phyloP scores from a whole-genome alignment of 2,888 invertebrate genomes.

The Yponomeuta plumbellus region DNA sequence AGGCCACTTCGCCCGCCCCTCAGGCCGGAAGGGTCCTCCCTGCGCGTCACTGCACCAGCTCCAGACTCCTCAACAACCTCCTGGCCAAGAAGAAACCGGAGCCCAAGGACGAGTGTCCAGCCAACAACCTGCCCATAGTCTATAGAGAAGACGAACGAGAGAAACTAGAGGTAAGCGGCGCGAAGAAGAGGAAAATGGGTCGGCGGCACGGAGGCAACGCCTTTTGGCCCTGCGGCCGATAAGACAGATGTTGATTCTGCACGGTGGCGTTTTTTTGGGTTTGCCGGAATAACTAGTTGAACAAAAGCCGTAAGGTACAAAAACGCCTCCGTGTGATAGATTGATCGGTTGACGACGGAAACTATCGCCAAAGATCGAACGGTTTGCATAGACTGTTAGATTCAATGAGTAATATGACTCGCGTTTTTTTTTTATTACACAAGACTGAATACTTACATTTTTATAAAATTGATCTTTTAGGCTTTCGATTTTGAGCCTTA shows the following conservation, averaged over 20 bases:
- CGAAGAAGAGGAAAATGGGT: slow-evolving; percentile 64
- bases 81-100: slow-evolving; percentile 41
- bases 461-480: slow-evolving; percentile 50
- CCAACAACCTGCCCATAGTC: slow-evolving; percentile 36
- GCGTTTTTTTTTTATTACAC: slow-evolving; percentile 42
- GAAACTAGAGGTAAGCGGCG: slow-evolving; percentile 48
- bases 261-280: not conserved
- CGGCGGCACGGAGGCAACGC: slow-evolving; percentile 58
- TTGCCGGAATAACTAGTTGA: not conserved
- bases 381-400: slow-evolving; percentile 35
- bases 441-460: slow-evolving; percentile 70
- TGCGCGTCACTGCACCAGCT: slow-evolving; percentile 50
- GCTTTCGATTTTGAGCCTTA: slow-evolving; percentile 30
- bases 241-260: slow-evolving; percentile 57
- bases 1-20: slow-evolving; percentile 18
- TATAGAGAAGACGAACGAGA: slow-evolving; percentile 33
- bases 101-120: slow-evolving; percentile 34
- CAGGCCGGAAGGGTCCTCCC: slow-evolving; percentile 32
- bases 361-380: slow-evolving; percentile 57
- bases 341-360: slow-evolving; percentile 23
- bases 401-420: slow-evolving; percentile 30
- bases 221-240: slow-evolving; percentile 70
- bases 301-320: not conserved
- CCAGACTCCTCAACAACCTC: slow-evolving; percentile 49
- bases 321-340: not conserved